Conservation (phyloP, 2,888 invertebrate genomes). For the Ophioninae sp. region DNA sequence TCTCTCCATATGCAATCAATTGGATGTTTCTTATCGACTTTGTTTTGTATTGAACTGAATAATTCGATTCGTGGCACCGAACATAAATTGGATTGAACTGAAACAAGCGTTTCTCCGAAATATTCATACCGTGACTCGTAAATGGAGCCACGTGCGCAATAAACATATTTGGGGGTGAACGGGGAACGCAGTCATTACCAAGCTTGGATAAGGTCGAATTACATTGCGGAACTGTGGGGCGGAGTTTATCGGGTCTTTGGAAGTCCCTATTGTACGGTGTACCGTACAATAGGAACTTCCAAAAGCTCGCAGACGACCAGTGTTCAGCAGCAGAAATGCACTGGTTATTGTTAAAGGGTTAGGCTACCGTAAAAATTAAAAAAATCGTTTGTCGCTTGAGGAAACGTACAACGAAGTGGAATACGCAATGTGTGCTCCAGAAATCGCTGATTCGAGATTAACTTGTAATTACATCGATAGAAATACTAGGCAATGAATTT, state of each 20-base stretch:
- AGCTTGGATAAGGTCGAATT: slow-evolving; percentile 47
- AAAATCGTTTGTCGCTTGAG: too few species aligned
- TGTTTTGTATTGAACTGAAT: neutral
- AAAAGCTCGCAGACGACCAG: slow-evolving; percentile 10
- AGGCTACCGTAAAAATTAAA: too few species aligned
- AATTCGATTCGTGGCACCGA: neutral
- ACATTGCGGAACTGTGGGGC: slow-evolving; percentile 56
- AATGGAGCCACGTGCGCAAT: slow-evolving; percentile 32
- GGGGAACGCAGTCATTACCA: neutral
- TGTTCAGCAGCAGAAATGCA: slow-evolving; percentile 22
- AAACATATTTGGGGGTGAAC: slow-evolving; percentile 52
- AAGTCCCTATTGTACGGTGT: slow-evolving; percentile 52
- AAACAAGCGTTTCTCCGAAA: slow-evolving; percentile 46
- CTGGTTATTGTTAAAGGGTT: too few species aligned
- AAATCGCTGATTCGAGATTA: too few species aligned
- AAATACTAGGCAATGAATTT: too few species aligned
- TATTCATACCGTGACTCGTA: slow-evolving; percentile 33
- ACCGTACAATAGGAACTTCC: neutral
- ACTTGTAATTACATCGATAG: too few species aligned
- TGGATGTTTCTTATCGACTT: neutral
- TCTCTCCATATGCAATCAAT: neutral
- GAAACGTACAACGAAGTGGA: too few species aligned
- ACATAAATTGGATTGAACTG: slow-evolving; percentile 21
- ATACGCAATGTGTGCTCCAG: too few species aligned
- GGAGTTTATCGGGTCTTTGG: slow-evolving; percentile 61